Conservation (phyloP, 2,797 vertebrate species). For the Eulemur coronatus region DNA sequence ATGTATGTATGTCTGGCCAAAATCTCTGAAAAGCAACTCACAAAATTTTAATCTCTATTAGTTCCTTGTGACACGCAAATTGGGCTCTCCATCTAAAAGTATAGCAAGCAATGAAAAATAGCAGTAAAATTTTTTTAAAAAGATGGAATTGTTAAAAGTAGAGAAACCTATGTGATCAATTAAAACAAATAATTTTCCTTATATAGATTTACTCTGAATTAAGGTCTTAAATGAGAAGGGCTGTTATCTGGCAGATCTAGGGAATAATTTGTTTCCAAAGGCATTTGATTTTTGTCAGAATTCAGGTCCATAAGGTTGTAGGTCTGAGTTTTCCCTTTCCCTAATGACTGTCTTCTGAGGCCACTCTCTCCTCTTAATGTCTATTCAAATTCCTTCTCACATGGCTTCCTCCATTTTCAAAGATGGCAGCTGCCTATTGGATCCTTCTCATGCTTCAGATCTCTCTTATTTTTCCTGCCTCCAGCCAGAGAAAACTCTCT, state of each 20-base stretch:
- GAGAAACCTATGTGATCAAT: not conserved
- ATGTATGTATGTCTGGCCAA: not conserved
- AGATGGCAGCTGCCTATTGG: not conserved
- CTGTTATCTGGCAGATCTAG: not conserved
- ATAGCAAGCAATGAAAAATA: not conserved
- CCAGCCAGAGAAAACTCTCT: not conserved
- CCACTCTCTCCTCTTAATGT: not conserved
- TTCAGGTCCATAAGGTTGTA: not conserved
- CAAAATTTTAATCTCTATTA: not conserved
- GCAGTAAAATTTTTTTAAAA: not conserved
- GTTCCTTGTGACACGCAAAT: not conserved
- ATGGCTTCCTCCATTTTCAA: not conserved
- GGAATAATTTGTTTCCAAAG: not conserved
- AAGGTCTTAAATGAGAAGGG: not conserved
- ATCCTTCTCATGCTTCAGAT: not conserved
- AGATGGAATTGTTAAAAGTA: not conserved
- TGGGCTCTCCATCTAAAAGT: not conserved
- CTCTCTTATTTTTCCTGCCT: not conserved
- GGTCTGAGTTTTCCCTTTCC: not conserved
- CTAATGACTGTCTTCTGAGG: not conserved
- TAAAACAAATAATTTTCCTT: not conserved
- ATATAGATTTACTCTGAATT: not conserved
- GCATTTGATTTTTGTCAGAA: not conserved
- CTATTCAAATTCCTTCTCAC: not conserved
- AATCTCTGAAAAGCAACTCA: not conserved